A percentile compares a stretch with the other conserved stretches of the same genome.
These are phyloP conservation scores for zebrafish (Danio rerio) DNA, from an alignment of 2,113 vertebrate species.

Conservation along the genomic window GRCz12tu NC_133186.1:1537001-1537500, in stretches of 20 bases:
- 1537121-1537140: constrained; percentile 60
- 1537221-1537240: constrained; percentile 55
- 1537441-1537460: too few species aligned
- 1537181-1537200: background rate
- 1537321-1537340: too few species aligned
- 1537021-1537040: background rate
- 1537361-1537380: too few species aligned
- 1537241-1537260: constrained; percentile 8
- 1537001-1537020: background rate
- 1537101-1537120: constrained; percentile 65
- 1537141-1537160: constrained; percentile 23
- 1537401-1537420: too few species aligned
- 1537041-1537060: background rate
- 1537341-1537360: too few species aligned
- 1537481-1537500: background rate
- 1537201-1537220: background rate
- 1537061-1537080: constrained; percentile 13
- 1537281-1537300: background rate
- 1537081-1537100: constrained; percentile 54
- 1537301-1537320: background rate
- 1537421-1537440: too few species aligned
- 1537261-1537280: background rate
- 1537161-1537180: constrained; percentile 1
- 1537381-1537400: too few species aligned
- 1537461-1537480: background rate